These are phyloP conservation scores for Spea bombifrons DNA, from an alignment of 2,113 vertebrate genomes.

Conservation along the genomic window DNA sequence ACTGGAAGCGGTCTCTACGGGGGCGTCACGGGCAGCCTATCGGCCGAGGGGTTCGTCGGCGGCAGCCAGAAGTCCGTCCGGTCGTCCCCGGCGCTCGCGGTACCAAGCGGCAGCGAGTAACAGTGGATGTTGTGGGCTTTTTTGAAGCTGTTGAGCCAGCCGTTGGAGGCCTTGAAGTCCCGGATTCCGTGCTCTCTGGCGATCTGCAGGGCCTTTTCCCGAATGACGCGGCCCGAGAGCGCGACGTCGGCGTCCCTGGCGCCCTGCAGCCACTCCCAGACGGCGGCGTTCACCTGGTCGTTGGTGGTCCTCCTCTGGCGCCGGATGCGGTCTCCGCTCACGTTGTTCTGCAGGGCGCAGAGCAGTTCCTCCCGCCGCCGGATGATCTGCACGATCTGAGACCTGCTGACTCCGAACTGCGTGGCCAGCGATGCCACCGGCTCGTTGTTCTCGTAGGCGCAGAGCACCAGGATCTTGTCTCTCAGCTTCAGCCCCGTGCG, in stretches of 20 bases:
- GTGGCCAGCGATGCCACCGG: constrained; percentile 14
- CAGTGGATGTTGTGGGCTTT: constrained; percentile 39
- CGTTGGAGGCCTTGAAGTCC: constrained; percentile 40
- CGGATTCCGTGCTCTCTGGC: constrained; percentile 20
- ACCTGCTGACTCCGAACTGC: constrained; percentile 26
- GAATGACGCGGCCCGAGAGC: constrained; percentile 21
- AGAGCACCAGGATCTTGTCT: constrained; percentile 39
- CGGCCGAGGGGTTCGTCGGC: neutral
- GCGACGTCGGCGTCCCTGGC: neutral
- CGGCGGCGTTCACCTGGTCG: constrained; percentile 23
- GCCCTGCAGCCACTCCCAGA: constrained; percentile 31
- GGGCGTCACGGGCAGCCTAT: neutral
- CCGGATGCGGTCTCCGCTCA: constrained; percentile 33
- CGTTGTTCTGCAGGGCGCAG: constrained; percentile 35
- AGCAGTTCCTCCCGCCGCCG: constrained; percentile 25
- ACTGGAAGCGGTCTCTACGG: neutral
- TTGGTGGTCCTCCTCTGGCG: constrained; percentile 31
- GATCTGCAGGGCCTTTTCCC: constrained; percentile 38
- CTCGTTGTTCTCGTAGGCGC: constrained; percentile 29
- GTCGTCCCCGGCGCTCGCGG: neutral
- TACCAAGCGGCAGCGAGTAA: constrained; percentile 1
- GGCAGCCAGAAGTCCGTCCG: constrained; percentile 20
- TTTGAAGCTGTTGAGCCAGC: constrained; percentile 42
- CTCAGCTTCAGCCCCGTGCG: constrained; percentile 29
- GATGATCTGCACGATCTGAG: constrained; percentile 35